Conservation (phyloP, 2,797 vertebrate genomes). For the Macropus fuliginosus region DNA sequence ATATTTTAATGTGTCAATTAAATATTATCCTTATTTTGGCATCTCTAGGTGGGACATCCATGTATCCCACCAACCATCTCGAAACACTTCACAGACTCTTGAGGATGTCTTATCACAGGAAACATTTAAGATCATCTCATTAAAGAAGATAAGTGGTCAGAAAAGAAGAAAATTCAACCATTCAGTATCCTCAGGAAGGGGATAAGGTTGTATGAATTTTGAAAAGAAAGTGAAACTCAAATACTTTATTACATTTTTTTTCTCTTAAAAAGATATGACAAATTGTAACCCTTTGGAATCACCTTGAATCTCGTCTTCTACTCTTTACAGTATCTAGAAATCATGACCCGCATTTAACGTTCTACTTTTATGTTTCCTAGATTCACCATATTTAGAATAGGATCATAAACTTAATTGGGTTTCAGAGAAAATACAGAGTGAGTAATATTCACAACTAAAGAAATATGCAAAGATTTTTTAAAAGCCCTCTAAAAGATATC, state of each 20-base stretch:
- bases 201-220: slow-evolving; percentile 15
- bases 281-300: slow-evolving; percentile 9
- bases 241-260: not conserved
- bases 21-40: not conserved
- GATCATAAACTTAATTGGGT: slow-evolving; percentile 7
- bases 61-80: not conserved
- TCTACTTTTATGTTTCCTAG: not conserved
- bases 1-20: slow-evolving; percentile 21
- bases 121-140: slow-evolving; percentile 4
- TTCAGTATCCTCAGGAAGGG: slow-evolving; percentile 26
- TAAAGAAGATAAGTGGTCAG: not conserved
- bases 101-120: not conserved
- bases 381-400: not conserved
- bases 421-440: slow-evolving; percentile 1
- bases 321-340: slow-evolving; percentile 18
- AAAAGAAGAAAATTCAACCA: slow-evolving; percentile 2
- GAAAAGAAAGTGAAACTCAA: slow-evolving; percentile 24
- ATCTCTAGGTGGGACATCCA: not conserved
- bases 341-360: slow-evolving; percentile 7
- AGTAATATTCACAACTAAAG: not conserved
- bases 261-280: not conserved
- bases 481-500: not conserved
- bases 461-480: not conserved
- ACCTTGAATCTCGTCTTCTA: slow-evolving; percentile 31
- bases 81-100: not conserved